phyloP scores from a whole-genome alignment of 2,888 invertebrate genomes.

The Diloba caeruleocephala region DNA sequence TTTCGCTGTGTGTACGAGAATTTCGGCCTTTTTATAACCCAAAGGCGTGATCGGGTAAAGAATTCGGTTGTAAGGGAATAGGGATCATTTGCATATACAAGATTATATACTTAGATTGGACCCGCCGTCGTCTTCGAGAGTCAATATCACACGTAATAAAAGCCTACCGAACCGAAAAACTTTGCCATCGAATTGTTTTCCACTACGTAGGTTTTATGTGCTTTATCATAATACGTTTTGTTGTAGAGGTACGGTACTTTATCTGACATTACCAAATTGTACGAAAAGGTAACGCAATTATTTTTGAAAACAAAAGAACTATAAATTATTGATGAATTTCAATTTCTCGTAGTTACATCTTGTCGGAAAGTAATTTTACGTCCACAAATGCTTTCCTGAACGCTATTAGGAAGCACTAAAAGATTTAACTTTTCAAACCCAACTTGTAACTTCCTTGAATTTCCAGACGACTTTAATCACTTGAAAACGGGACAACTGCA shows the following conservation, averaged over 20 bases:
- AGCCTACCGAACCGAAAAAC: slow-evolving; percentile 74
- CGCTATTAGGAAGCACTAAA: slow-evolving; percentile 37
- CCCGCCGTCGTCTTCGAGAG: slow-evolving; percentile 70
- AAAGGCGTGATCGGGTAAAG: slow-evolving; percentile 78
- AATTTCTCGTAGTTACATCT: background rate
- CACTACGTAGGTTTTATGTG: slow-evolving; percentile 67
- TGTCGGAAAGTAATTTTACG: slow-evolving; percentile 5
- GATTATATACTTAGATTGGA: slow-evolving; percentile 80
- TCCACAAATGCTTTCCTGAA: slow-evolving; percentile 8
- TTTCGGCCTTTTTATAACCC: slow-evolving; percentile 75
- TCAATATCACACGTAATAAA: slow-evolving; percentile 83
- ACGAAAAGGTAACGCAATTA: too few species aligned
- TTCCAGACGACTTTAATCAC: slow-evolving; percentile 48
- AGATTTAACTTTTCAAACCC: slow-evolving; percentile 40
- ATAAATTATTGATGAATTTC: background rate
- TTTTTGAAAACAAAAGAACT: too few species aligned
- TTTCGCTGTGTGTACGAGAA: slow-evolving; percentile 74
- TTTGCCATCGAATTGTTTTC: slow-evolving; percentile 78
- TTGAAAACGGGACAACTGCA: slow-evolving; percentile 48
- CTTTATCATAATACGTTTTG: slow-evolving; percentile 63
- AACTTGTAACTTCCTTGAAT: slow-evolving; percentile 29
- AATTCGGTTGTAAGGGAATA: slow-evolving; percentile 77
- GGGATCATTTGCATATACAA: slow-evolving; percentile 82
- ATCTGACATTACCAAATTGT: slow-evolving; percentile 13
- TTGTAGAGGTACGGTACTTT: slow-evolving; percentile 42